These are phyloP conservation scores for Vesta saturnalis DNA, from an alignment of 2,888 invertebrate genomes.

Conservation along the genomic window DNA sequence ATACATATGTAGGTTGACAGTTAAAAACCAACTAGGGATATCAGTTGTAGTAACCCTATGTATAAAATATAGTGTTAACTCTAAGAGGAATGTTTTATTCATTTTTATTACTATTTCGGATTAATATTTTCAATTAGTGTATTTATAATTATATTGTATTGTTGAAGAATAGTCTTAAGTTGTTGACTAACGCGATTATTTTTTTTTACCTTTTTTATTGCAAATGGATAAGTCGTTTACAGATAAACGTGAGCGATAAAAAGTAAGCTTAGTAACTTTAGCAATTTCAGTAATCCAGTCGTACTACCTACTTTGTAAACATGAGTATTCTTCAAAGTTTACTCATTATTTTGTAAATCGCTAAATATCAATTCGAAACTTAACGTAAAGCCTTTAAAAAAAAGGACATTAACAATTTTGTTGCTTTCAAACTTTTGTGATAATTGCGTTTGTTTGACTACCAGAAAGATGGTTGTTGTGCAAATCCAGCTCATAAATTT, in stretches of 20 bases:
- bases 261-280: neutral
- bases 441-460: conserved; percentile 47
- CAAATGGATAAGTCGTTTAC: no score
- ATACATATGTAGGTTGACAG: no score
- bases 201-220: no score
- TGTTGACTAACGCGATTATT: no score
- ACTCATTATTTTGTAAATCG: neutral
- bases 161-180: no score
- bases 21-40: no score
- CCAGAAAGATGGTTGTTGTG: neutral
- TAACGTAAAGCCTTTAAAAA: conserved; percentile 10
- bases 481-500: neutral
- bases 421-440: conserved; percentile 29
- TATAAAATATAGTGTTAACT: no score
- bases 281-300: neutral
- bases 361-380: conserved; percentile 18
- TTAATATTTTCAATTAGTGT: no score
- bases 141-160: no score
- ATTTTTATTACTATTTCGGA: no score
- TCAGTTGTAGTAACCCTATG: no score
- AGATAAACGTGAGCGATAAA: neutral
- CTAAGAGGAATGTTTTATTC: no score
- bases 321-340: neutral
- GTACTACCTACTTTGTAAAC: neutral
- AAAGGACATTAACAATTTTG: conserved; percentile 4